Evolutionary conservation across 2,888 invertebrate species (phyloP).

Genomic region (Lasioglossum villosulum): DNA sequence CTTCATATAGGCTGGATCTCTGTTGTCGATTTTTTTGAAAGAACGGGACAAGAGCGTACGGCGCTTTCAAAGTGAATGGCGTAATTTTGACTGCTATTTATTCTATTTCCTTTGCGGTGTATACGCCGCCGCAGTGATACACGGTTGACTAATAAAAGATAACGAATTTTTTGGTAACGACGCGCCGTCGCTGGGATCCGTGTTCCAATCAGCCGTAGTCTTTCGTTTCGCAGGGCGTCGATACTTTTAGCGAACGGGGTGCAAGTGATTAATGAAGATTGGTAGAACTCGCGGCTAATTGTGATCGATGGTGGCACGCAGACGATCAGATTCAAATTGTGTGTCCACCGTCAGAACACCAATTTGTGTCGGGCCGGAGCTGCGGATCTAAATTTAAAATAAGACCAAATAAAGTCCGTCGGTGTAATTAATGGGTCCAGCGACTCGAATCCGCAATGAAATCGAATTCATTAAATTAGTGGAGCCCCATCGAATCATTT

Average conservation of each 20-base stretch:
- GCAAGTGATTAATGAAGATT: slow-evolving; percentile 52
- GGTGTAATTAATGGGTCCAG: background rate
- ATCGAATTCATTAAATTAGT: slow-evolving; percentile 16
- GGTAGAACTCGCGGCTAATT: slow-evolving; percentile 42
- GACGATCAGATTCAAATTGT: slow-evolving; percentile 31
- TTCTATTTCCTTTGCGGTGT: background rate
- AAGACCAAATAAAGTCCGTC: background rate
- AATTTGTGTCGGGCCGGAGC: background rate
- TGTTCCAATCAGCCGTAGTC: background rate
- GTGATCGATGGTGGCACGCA: slow-evolving; percentile 49
- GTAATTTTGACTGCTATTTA: background rate
- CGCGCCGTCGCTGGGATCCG: background rate
- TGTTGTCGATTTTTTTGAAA: background rate
- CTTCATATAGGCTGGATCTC: background rate
- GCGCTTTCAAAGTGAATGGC: background rate
- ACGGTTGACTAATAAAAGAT: background rate
- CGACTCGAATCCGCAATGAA: slow-evolving; percentile 10
- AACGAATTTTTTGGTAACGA: background rate
- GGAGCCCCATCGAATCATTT: background rate
- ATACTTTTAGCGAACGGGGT: slow-evolving; percentile 24
- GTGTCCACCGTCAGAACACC: slow-evolving; percentile 18
- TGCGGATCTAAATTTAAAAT: slow-evolving; percentile 9
- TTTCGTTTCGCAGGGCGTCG: slow-evolving; percentile 10
- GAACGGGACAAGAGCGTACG: background rate
- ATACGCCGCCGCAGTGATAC: background rate